Conservation (phyloP, 2,113 vertebrate species). For the Talpa occidentalis region DNA sequence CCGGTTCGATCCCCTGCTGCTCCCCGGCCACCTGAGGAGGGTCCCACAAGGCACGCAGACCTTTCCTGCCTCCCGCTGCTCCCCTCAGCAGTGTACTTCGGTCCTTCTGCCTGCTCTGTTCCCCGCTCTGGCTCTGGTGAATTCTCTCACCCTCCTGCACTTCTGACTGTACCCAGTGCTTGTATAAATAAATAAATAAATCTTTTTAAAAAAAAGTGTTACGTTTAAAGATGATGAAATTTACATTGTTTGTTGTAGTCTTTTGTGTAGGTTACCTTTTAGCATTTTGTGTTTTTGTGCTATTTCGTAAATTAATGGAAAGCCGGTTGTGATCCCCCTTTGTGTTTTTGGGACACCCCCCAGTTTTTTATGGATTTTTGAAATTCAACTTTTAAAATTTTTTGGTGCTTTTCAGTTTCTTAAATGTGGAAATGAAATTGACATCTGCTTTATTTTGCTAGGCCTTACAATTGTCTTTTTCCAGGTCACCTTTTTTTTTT, state of each 20-base stretch:
- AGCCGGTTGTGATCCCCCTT: neutral
- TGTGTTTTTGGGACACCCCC: too few relatives aligned
- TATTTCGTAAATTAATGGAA: neutral
- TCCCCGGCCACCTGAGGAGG: too few relatives aligned
- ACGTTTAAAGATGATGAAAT: conserved; percentile 4
- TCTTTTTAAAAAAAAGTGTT: too few relatives aligned
- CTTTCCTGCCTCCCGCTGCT: too few relatives aligned
- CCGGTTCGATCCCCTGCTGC: too few relatives aligned
- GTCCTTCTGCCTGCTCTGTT: too few relatives aligned
- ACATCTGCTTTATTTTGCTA: neutral
- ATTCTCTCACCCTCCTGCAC: too few relatives aligned
- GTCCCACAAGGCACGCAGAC: too few relatives aligned
- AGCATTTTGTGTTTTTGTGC: conserved; percentile 38
- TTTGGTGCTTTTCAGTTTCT: conserved; percentile 22
- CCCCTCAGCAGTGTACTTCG: too few relatives aligned
- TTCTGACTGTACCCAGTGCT: too few relatives aligned
- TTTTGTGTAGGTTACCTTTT: conserved; percentile 50
- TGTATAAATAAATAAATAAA: too few relatives aligned
- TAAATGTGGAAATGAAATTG: conserved; percentile 44
- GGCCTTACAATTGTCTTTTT: neutral
- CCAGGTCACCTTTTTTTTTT: conserved; percentile 33
- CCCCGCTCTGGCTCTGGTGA: too few relatives aligned
- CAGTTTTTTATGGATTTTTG: neutral
- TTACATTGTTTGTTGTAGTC: neutral
- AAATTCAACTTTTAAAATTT: neutral